Evolutionary conservation across 1,140 invertebrate species (phyloP).

Genomic region (Sarcophaga bullata): DNA sequence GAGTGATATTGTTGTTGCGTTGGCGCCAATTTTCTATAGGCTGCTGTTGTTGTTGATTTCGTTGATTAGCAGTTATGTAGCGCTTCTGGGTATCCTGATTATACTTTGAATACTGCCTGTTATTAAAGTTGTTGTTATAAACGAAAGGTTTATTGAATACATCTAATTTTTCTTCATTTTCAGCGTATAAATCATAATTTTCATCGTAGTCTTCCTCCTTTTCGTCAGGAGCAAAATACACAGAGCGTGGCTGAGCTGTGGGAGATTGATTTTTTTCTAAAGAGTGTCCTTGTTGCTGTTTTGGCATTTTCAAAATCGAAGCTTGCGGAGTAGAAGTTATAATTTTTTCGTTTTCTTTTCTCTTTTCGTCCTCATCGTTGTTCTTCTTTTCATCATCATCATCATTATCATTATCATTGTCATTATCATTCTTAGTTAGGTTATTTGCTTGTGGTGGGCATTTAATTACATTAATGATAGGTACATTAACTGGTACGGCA

Average conservation of each 20-base stretch:
- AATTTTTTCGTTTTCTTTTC: not conserved
- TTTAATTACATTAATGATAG: conserved; percentile 31
- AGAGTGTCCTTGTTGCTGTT: not conserved
- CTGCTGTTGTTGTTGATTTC: conserved; percentile 45
- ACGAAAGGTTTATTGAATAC: conserved; percentile 9
- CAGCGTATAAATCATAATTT: not conserved
- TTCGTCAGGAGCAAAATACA: conserved; percentile 17
- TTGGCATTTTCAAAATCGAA: conserved; percentile 26
- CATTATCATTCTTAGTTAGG: not conserved
- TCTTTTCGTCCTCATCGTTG: not conserved
- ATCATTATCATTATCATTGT: not conserved
- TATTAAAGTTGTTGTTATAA: not conserved
- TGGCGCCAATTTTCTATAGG: conserved; percentile 63
- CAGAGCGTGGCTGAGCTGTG: not conserved
- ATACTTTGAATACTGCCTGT: conserved; percentile 1
- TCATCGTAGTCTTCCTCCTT: conserved; percentile 16
- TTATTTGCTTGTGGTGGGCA: conserved; percentile 28
- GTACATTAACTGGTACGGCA: conserved; percentile 32
- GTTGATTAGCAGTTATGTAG: not conserved
- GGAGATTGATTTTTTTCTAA: not conserved
- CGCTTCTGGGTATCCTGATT: conserved; percentile 57
- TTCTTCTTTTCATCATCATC: not conserved
- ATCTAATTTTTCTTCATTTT: conserved; percentile 23
- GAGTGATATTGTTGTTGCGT: conserved; percentile 44
- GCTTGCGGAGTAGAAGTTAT: not conserved